Evolutionary conservation across 2,113 vertebrate genomes (phyloP), one percentile per base, ranked within the genome.

Genomic region (Octodon degus): DNA sequence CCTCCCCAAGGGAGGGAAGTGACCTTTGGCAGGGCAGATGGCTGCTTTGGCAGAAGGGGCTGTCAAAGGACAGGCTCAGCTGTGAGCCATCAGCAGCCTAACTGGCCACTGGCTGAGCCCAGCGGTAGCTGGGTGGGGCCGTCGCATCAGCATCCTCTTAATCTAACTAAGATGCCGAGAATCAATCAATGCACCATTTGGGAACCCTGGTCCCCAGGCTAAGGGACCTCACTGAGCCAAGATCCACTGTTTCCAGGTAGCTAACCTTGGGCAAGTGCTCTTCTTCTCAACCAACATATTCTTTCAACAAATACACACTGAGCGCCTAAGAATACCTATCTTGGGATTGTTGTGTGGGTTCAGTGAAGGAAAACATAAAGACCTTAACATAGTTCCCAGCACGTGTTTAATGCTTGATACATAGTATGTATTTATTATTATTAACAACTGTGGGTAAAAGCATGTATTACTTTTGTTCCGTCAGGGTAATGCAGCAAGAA

Each of bases 41-140:
- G 77, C 82, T 89, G 37, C 32, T 87, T 90, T 94, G 92, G 86
- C 82, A 89, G 92, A 95, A 19, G 81, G 47, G 24, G 53, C 20
- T 55, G 25, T 60, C 63, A 58, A 77, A 89, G 60, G 86, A 90
- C 40, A 92, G 47, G 79, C 58, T 90, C 77, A 86, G 43, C 92
- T 93, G n/a, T 81, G 95, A 97, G 34, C 90, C 93, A 92, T 97
- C 77, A 47, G 70, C 34, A 87, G 92, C 47, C 93, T 92, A 34
- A 5, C 84, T 83, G 93, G 85, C 72, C 93, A 88, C 60, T 37
- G 17, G 24, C 13, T 11, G 43, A 67, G 58, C 5, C 47, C 88
- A 58, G 95, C 3, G 13, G 87, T 76, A 81, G 37, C 47, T 90
- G 96, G 80, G 53, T 65, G 91, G 65, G 86, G 32, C 50, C 37